Conservation (phyloP, 2,888 invertebrate genomes). For the Perizoma flavofasciatum region DNA sequence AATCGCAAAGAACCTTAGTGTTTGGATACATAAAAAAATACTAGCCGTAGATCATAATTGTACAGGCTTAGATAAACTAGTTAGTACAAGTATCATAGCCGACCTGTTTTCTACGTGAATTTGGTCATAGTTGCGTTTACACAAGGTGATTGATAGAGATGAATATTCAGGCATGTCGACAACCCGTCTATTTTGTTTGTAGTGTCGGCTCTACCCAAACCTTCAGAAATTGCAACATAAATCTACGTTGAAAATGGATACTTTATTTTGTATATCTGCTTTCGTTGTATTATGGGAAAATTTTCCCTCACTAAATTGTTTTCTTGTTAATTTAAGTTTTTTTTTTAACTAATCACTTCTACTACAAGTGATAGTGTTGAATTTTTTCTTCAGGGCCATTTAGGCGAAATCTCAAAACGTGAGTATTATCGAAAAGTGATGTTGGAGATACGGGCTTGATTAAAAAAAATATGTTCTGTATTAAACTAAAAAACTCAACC, state of each 20-base stretch:
- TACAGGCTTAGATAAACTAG: too few species aligned
- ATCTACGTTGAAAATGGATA: slow-evolving; percentile 61
- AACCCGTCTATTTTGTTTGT: slow-evolving; percentile 55
- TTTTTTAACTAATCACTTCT: not conserved
- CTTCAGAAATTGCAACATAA: slow-evolving; percentile 65
- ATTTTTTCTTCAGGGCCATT: too few species aligned
- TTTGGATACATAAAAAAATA: too few species aligned
- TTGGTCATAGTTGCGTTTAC: slow-evolving; percentile 46
- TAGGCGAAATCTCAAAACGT: too few species aligned
- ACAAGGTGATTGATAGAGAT: slow-evolving; percentile 71
- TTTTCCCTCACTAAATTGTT: slow-evolving; percentile 38
- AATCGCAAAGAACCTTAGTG: too few species aligned
- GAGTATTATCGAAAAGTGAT: too few species aligned
- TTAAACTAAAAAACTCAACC: too few species aligned
- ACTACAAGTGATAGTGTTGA: too few species aligned
- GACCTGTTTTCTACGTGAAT: slow-evolving; percentile 30
- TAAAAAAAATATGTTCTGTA: too few species aligned
- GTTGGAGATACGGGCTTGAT: too few species aligned
- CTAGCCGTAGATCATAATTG: too few species aligned
- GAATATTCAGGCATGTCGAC: slow-evolving; percentile 66
- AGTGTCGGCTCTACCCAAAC: slow-evolving; percentile 56
- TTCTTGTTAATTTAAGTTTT: slow-evolving; percentile 3
- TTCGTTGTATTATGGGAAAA: slow-evolving; percentile 42
- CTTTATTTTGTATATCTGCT: slow-evolving; percentile 54
- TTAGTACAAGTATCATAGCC: slow-evolving; percentile 32